Evolutionary conservation across 2,797 vertebrate genomes (phyloP).

Genomic region (Sarcophilus harrisii): DNA sequence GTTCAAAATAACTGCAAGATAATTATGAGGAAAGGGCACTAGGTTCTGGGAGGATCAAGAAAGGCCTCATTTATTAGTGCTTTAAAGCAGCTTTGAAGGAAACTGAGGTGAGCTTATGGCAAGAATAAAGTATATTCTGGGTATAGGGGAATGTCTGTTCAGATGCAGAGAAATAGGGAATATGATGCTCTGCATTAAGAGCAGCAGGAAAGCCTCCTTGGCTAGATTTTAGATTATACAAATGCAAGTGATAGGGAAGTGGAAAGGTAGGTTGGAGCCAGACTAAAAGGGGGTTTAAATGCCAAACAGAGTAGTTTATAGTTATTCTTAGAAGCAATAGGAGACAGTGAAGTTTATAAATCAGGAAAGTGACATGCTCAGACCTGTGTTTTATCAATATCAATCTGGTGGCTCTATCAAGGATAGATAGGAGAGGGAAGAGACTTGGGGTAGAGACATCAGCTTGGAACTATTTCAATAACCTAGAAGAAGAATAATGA

Average conservation of each 20-base stretch:
- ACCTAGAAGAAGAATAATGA: background rate
- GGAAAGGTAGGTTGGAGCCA: background rate
- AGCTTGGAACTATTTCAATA: background rate
- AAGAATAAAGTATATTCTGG: background rate
- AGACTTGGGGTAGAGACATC: background rate
- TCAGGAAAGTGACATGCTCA: background rate
- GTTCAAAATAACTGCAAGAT: background rate
- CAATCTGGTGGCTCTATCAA: background rate
- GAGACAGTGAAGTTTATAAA: background rate
- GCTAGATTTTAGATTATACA: background rate
- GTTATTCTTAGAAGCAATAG: background rate
- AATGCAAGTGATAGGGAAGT: background rate
- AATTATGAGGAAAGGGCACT: background rate
- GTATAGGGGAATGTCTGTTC: background rate
- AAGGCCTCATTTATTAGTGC: background rate
- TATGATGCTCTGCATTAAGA: background rate
- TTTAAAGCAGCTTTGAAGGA: background rate
- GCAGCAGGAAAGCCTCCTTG: background rate
- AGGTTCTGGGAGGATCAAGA: background rate
- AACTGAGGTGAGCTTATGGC: background rate
- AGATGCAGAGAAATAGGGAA: background rate
- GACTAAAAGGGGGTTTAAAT: background rate
- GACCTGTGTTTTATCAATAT: background rate
- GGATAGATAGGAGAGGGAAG: background rate
- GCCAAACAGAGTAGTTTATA: background rate